A percentile compares a stretch with the other conserved stretches of the same genome.
Conservation (phyloP, 2,797 vertebrate species). For the Propithecus perrieri region DNA sequence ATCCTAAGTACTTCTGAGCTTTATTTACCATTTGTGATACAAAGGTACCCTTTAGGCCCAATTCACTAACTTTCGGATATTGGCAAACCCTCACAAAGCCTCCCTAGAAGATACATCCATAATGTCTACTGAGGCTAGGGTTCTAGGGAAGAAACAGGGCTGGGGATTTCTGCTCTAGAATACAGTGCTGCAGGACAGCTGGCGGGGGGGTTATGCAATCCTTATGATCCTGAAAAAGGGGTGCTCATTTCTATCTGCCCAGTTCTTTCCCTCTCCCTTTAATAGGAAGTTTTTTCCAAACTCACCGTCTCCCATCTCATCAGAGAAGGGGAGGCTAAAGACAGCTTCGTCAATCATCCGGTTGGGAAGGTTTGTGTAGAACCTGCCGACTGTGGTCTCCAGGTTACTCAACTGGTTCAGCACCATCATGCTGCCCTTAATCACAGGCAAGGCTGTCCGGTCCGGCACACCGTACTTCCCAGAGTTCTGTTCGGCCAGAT, state of each 20-base stretch:
- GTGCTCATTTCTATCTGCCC: not conserved
- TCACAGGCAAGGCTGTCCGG: constrained; percentile 88
- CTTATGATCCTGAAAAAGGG: not conserved
- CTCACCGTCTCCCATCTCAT: constrained; percentile 98
- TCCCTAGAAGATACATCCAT: not conserved
- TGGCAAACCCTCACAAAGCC: not conserved
- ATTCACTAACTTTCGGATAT: not conserved
- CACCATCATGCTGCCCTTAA: constrained; percentile 99
- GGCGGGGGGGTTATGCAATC: not conserved
- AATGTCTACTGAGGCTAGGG: not conserved
- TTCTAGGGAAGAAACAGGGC: not conserved
- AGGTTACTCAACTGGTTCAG: constrained; percentile 99
- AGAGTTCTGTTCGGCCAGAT: constrained; percentile 97
- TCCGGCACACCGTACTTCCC: constrained; percentile 93
- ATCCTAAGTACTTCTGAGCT: not conserved
- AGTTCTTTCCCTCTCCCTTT: not conserved
- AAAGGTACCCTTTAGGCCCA: not conserved
- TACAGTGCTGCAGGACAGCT: not conserved
- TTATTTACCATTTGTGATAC: not conserved
- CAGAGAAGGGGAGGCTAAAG: constrained; percentile 96
- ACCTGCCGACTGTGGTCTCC: constrained; percentile 96
- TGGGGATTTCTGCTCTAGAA: not conserved
- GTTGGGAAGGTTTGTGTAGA: constrained; percentile 98
- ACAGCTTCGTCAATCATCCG: constrained; percentile 97
- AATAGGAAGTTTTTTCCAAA: not conserved